Percentiles rank a stretch among this genome's conserved stretches.
These are phyloP conservation scores for Dasypus novemcinctus DNA, from an alignment of 2,113 vertebrate genomes.

Conservation along the genomic window DNA sequence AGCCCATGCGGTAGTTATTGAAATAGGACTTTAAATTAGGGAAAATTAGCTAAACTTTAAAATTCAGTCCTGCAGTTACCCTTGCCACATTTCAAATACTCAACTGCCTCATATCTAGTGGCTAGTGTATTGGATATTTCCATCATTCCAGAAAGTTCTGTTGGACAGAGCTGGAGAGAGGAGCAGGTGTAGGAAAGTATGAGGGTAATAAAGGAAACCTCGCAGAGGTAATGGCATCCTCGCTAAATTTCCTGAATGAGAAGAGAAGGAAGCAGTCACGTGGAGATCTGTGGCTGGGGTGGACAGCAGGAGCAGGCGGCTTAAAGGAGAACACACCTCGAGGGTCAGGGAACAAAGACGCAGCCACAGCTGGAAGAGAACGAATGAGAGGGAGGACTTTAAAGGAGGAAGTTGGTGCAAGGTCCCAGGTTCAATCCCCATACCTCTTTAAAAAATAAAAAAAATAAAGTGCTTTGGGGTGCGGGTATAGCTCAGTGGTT, in stretches of 20 bases:
- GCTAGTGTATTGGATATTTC: neutral
- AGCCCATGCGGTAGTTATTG: neutral
- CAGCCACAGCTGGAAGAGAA: neutral
- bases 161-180: neutral
- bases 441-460: no score
- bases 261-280: neutral
- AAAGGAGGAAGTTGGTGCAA: neutral
- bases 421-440: no score
- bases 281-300: neutral
- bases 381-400: neutral
- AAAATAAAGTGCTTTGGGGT: no score
- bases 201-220: neutral
- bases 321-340: neutral
- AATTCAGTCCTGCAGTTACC: neutral
- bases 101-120: neutral
- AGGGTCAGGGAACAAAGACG: neutral
- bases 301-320: no score
- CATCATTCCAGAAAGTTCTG: neutral
- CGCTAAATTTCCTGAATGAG: neutral
- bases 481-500: no score
- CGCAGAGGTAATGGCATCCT: accelerated
- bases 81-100: neutral
- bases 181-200: no score
- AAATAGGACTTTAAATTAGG: no score
- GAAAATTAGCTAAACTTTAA: neutral